These are phyloP conservation scores for Seriola dumerili DNA, from an alignment of 2,113 vertebrate species.

Conservation along the genomic window DNA sequence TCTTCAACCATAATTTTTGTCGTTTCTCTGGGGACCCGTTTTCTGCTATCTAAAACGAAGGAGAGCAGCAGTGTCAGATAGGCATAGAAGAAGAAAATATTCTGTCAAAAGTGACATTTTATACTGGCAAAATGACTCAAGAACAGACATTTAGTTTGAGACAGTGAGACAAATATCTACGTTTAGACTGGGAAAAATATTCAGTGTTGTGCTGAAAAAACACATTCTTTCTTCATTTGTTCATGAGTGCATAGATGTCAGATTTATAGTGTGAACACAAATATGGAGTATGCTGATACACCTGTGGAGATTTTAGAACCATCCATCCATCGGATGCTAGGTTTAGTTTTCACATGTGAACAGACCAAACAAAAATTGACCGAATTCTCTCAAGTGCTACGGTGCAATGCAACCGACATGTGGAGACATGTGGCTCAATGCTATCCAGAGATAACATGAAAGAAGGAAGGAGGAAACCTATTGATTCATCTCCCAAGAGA, in stretches of 20 bases:
- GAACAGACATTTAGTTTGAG: neutral
- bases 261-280: conserved; percentile 1
- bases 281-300: neutral
- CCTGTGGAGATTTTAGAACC: neutral
- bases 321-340: neutral
- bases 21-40: conserved; percentile 16
- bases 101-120: conserved; percentile 4
- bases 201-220: neutral
- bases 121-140: conserved; percentile 9
- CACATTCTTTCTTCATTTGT: neutral
- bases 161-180: no score
- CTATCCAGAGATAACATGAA: neutral
- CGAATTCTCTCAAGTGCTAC: neutral
- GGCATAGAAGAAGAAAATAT: neutral
- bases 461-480: neutral
- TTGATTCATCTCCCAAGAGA: neutral
- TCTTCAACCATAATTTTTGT: conserved; percentile 29
- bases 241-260: neutral
- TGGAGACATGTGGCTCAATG: neutral
- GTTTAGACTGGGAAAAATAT: neutral
- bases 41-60: conserved; percentile 25
- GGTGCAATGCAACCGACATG: neutral
- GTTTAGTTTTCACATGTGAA: neutral
- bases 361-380: neutral
- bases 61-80: conserved; percentile 10